Conservation (phyloP, 64 coral and sea anemone genomes). For the Montipora efflorescens region DNA sequence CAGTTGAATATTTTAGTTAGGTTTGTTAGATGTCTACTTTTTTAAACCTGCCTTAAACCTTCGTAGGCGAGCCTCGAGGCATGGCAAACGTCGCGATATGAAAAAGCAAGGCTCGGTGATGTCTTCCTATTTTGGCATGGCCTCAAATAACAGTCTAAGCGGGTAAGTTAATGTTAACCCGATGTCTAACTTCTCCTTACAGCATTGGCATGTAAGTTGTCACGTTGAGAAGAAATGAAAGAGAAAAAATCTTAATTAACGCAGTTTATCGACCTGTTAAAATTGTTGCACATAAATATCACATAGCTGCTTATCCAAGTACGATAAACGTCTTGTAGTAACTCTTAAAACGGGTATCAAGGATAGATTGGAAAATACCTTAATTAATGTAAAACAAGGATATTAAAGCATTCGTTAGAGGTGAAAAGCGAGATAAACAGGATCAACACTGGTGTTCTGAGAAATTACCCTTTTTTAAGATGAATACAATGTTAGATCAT, state of each 20-base stretch:
- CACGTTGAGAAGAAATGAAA: background rate
- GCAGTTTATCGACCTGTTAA: background rate
- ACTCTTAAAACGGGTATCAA: too few species aligned
- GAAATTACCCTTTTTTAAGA: too few species aligned
- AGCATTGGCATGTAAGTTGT: background rate
- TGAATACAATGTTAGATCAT: too few species aligned
- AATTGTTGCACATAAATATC: background rate
- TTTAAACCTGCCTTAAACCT: background rate
- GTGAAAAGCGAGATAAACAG: too few species aligned
- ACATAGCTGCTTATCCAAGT: too few species aligned
- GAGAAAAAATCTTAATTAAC: background rate
- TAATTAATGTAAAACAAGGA: too few species aligned
- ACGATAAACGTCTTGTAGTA: too few species aligned
- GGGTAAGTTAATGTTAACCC: background rate
- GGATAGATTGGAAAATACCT: too few species aligned
- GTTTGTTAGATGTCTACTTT: background rate
- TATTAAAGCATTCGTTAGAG: too few species aligned
- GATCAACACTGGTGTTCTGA: too few species aligned
- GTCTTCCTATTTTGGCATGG: conserved; percentile 36
- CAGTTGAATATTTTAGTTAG: background rate
- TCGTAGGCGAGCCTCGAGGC: background rate
- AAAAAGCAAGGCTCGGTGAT: conserved; percentile 45
- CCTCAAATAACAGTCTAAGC: conserved; percentile 1
- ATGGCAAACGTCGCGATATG: conserved; percentile 36
- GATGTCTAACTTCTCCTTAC: background rate